These are phyloP conservation scores for Spatulosminthurus flaviceps DNA, from an alignment of 2,888 invertebrate genomes.

Conservation along the genomic window DNA sequence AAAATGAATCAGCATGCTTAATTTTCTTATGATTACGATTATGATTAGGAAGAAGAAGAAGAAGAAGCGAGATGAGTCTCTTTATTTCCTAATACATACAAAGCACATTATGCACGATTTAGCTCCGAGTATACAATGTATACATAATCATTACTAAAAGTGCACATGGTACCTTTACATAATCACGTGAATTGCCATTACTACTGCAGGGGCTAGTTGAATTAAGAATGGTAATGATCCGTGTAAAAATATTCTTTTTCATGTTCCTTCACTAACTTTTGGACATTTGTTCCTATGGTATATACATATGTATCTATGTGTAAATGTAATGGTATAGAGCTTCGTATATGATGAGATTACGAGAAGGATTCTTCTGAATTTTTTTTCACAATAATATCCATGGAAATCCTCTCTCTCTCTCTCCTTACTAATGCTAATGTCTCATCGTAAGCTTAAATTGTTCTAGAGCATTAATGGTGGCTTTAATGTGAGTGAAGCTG, in stretches of 20 bases:
- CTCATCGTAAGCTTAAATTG: slow-evolving; percentile 13
- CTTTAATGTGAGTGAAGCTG: not conserved
- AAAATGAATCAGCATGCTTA: slow-evolving; percentile 12
- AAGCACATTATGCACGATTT: too few relatives aligned
- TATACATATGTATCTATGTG: too few relatives aligned
- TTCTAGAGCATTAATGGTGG: slow-evolving; percentile 3
- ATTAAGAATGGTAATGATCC: slow-evolving; percentile 7
- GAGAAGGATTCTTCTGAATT: not conserved
- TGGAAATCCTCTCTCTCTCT: not conserved
- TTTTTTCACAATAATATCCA: not conserved
- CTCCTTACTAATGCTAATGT: not conserved
- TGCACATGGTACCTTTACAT: too few relatives aligned
- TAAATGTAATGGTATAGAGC: too few relatives aligned
- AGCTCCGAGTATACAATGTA: not conserved
- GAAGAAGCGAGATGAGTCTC: too few relatives aligned
- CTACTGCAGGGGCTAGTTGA: not conserved
- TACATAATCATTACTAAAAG: not conserved
- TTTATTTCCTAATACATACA: slow-evolving; percentile 23
- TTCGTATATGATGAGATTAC: too few relatives aligned
- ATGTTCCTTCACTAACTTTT: not conserved
- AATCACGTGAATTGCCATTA: too few relatives aligned
- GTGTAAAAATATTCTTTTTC: slow-evolving; percentile 9
- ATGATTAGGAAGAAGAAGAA: slow-evolving; percentile 9
- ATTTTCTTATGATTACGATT: slow-evolving; percentile 33
- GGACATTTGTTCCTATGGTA: not conserved